phyloP scores from a whole-genome alignment of 2,888 invertebrate species.

The Mesorhabditis belari region DNA sequence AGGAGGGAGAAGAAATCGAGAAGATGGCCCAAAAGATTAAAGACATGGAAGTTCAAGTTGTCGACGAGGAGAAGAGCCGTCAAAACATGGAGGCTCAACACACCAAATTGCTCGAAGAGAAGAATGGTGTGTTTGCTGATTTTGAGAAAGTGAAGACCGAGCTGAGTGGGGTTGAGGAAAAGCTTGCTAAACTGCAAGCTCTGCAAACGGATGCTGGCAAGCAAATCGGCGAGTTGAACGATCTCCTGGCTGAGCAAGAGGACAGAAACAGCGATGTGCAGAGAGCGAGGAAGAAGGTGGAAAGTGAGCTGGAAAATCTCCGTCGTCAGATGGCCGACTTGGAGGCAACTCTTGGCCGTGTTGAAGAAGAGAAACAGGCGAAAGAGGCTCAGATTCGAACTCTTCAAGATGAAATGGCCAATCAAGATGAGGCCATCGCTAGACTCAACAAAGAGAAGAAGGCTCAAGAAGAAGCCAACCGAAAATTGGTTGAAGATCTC shows the following conservation, averaged over 20 bases:
- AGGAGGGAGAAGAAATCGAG: conserved; percentile 98
- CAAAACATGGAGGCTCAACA: conserved; percentile 78
- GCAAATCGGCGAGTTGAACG: conserved; percentile 89
- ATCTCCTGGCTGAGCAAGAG: conserved; percentile 90
- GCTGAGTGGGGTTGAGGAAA: conserved; percentile 82
- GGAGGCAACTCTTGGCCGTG: conserved; percentile 31
- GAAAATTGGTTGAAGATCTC: conserved; percentile 47
- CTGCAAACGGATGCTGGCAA: conserved; percentile 93
- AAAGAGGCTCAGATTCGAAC: conserved; percentile 32
- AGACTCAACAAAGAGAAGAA: conserved; percentile 21
- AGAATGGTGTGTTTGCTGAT: conserved; percentile 67
- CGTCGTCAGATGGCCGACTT: conserved; percentile 31
- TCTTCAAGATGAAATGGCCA: conserved; percentile 81
- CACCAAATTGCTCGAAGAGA: conserved; percentile 6
- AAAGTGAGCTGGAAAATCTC: conserved; percentile 7
- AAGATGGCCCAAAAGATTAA: conserved; percentile 72
- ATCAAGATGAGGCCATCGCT: conserved; percentile 77
- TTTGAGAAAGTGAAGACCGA: conserved; percentile 89
- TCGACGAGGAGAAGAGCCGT: conserved; percentile 90
- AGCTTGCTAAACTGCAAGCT: conserved; percentile 80
- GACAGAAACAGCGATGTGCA: conserved; percentile 77
- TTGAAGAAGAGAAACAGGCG: conserved; percentile 38
- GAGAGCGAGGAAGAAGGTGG: conserved; percentile 62
- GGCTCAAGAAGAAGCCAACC: conserved; percentile 9
- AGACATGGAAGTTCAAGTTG: conserved; percentile 93